These are phyloP conservation scores for Bradypodion pumilum DNA, from an alignment of 2,797 vertebrate species.

Conservation along the genomic window DNA sequence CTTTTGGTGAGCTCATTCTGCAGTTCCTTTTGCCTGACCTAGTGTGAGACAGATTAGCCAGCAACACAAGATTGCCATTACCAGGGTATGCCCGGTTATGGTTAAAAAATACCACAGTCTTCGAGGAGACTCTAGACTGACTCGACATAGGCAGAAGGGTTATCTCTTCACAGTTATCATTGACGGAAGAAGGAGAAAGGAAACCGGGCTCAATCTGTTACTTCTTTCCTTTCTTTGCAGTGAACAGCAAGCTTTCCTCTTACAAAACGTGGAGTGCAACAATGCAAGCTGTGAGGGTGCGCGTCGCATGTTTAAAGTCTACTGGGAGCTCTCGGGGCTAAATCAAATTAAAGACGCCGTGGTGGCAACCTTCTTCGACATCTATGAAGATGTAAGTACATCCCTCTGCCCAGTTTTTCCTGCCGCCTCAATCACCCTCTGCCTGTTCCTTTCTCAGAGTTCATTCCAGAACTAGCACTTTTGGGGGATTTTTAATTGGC, in stretches of 20 bases:
- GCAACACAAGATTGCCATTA: no score
- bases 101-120: no score
- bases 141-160: neutral
- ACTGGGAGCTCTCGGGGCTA: slow-evolving; percentile 91
- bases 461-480: slow-evolving; percentile 4
- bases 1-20: no score
- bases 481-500: slow-evolving; percentile 20
- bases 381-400: slow-evolving; percentile 96
- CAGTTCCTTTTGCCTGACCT: no score
- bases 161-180: neutral
- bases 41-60: no score
- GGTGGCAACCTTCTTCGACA: slow-evolving; percentile 94
- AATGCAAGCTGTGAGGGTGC: slow-evolving; percentile 76
- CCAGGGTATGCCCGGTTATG: no score
- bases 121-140: neutral
- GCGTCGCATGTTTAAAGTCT: slow-evolving; percentile 88
- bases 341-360: slow-evolving; percentile 86
- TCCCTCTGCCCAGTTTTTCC: slow-evolving; percentile 9
- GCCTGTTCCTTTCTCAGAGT: slow-evolving; percentile 7
- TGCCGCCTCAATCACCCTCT: slow-evolving; percentile 38
- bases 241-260: slow-evolving; percentile 88
- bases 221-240: slow-evolving; percentile 69
- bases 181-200: neutral
- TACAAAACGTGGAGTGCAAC: slow-evolving; percentile 91
- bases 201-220: neutral